Conservation (phyloP, 2,888 invertebrate genomes). For the Tetheella fluctuosa region DNA sequence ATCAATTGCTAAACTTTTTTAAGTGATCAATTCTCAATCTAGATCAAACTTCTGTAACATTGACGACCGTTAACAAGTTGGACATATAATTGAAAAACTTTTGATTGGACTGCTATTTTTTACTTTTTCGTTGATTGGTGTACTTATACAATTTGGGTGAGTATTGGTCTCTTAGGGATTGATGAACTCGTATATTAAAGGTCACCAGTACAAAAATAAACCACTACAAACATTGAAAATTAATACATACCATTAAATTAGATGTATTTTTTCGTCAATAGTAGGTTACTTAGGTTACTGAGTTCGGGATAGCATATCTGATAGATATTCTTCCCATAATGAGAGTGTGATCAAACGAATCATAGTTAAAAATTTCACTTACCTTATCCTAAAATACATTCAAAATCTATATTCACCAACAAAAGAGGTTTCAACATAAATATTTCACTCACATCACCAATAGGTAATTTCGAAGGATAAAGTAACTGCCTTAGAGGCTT, state of each 20-base stretch:
- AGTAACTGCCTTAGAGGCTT: background rate
- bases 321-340: too few species aligned
- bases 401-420: background rate
- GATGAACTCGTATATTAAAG: too few species aligned
- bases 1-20: slow-evolving; percentile 5
- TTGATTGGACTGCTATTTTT: background rate
- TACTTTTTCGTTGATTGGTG: background rate
- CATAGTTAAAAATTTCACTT: too few species aligned
- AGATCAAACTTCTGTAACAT: slow-evolving; percentile 4
- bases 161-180: background rate
- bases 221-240: too few species aligned
- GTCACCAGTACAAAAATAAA: too few species aligned
- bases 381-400: background rate
- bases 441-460: background rate
- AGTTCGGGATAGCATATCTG: too few species aligned
- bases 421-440: background rate
- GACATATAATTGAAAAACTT: slow-evolving; percentile 7
- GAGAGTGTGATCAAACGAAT: too few species aligned
- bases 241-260: too few species aligned
- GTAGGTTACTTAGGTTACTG: too few species aligned
- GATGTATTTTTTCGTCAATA: too few species aligned
- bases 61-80: background rate
- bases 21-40: slow-evolving; percentile 5
- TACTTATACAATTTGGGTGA: background rate
- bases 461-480: background rate